Base-by-base conservation (phyloP, 2,113 vertebrate genomes). In the Cyphomyrus discorhynchus region DNA sequence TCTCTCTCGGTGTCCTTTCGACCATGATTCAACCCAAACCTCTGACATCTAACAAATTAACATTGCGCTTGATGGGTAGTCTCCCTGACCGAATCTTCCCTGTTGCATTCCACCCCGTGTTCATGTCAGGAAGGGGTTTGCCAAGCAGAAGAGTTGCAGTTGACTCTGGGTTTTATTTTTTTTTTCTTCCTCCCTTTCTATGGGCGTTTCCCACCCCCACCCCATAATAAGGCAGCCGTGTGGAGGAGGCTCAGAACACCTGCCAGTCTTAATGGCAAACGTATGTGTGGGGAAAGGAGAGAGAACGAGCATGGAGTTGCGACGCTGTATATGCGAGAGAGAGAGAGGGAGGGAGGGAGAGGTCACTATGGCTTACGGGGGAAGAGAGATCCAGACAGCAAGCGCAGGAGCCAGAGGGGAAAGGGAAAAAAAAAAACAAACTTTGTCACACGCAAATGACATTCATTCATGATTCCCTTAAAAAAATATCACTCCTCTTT, bases 191-290 rank as follows among this genome's bases (percentile, higher is more conserved):
- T 27, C 10, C 85, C 9, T 45, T 83, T 5, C 11, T 19, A 24
- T 83, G 35, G 80, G 46, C 10, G 3, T 11, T 3, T 50, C 3
- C 39, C 46, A 2, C 90, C 91, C 85, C 70, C 3, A 91, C 77
- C 7, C n/a, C 91, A 88, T 93, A 93, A 91, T 93, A 92, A 92
- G 91, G 92, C 92, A 93, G 91, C 93, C 93, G 92, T 91, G 91
- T 92, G 92, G 89, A 93, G 92, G 94, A 93, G 93, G 93, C 91
- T 89, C 88, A 92, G 91, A 95, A 93, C 94, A 95, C 95, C 95
- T 95, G 95, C 93, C 94, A 94, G 91, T 95, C 91, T 92, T 95
- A 95, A 95, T 95, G 93, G 92, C 94, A 95, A 95, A 95, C 95
- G 93, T 93, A 92, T 95, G 94, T 94, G 58, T 47, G 5, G 52